These are phyloP conservation scores for Drosophila lutescens DNA, from an alignment of 2,888 invertebrate genomes.

Conservation along the genomic window DNA sequence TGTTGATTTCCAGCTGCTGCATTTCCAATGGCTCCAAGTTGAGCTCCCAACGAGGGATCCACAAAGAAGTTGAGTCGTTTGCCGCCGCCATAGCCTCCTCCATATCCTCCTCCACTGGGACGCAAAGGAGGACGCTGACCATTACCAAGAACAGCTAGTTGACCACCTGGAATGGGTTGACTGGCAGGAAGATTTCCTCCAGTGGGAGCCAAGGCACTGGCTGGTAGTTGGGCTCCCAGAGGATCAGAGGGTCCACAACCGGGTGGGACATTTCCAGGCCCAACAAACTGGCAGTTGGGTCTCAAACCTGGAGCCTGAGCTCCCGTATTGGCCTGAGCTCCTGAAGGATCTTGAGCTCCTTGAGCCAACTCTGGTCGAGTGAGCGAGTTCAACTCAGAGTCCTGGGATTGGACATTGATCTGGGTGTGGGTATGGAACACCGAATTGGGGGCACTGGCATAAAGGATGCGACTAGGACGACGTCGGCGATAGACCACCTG, in stretches of 20 bases:
- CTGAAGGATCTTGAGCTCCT: constrained; percentile 26
- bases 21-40: constrained; percentile 35
- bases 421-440: constrained; percentile 78
- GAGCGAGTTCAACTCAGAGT: constrained; percentile 62
- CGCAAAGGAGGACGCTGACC: constrained; percentile 29
- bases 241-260: constrained; percentile 50
- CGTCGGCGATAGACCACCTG: constrained; percentile 46
- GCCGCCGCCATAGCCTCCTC: constrained; percentile 17
- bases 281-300: constrained; percentile 57
- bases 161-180: constrained; percentile 46
- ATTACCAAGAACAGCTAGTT: constrained; percentile 44
- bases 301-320: constrained; percentile 16
- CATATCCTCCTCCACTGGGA: constrained; percentile 11
- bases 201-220: constrained; percentile 27
- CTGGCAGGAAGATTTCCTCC: constrained; percentile 31
- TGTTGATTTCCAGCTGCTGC: constrained; percentile 14
- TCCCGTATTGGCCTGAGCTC: constrained; percentile 28
- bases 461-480: constrained; percentile 60
- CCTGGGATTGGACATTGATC: constrained; percentile 77
- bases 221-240: constrained; percentile 42
- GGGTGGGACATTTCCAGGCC: constrained; percentile 41
- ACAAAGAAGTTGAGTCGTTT: constrained; percentile 37
- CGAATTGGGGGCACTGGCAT: constrained; percentile 73
- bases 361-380: constrained; percentile 30
- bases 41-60: constrained; percentile 44